These are phyloP conservation scores for Sebastes paucispinis DNA, from an alignment of 2,797 vertebrate genomes.

Conservation along the genomic window DNA sequence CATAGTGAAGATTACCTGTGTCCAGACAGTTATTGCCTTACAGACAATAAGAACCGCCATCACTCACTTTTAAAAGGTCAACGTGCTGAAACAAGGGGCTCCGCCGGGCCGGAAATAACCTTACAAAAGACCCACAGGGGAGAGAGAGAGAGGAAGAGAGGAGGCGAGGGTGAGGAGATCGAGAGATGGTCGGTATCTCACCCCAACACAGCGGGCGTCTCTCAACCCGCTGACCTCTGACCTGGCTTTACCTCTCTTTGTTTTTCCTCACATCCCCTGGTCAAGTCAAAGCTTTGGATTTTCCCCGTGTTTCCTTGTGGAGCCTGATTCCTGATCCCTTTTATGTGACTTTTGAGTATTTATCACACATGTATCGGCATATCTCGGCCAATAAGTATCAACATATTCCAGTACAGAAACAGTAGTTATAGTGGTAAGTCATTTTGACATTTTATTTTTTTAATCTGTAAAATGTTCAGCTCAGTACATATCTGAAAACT, in stretches of 20 bases:
- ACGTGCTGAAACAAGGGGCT: slow-evolving; percentile 72
- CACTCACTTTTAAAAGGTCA: slow-evolving; percentile 82
- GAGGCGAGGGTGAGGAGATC: slow-evolving; percentile 3
- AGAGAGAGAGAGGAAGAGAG: slow-evolving; percentile 16
- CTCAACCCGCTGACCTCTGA: slow-evolving; percentile 42
- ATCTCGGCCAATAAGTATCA: too few species aligned
- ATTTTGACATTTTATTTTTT: too few species aligned
- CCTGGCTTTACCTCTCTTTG: not conserved
- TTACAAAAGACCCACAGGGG: slow-evolving; percentile 74
- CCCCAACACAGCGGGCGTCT: slow-evolving; percentile 39
- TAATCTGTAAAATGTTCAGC: too few species aligned
- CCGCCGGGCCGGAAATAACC: slow-evolving; percentile 71
- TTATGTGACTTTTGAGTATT: not conserved
- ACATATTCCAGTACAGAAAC: too few species aligned
- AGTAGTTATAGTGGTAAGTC: too few species aligned
- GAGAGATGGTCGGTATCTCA: slow-evolving; percentile 38
- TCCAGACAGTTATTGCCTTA: slow-evolving; percentile 79
- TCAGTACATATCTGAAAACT: too few species aligned
- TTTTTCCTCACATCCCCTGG: not conserved
- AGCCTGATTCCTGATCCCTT: not conserved
- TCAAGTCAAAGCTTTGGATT: not conserved
- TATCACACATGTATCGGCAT: too few species aligned
- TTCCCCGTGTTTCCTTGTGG: not conserved
- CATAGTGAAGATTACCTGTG: slow-evolving; percentile 74
- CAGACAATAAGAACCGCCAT: slow-evolving; percentile 77